Percentiles rank a stretch among this genome's conserved stretches.
phyloP scores from a whole-genome alignment of 2,113 vertebrate species.

The Galeopterus variegatus region DNA sequence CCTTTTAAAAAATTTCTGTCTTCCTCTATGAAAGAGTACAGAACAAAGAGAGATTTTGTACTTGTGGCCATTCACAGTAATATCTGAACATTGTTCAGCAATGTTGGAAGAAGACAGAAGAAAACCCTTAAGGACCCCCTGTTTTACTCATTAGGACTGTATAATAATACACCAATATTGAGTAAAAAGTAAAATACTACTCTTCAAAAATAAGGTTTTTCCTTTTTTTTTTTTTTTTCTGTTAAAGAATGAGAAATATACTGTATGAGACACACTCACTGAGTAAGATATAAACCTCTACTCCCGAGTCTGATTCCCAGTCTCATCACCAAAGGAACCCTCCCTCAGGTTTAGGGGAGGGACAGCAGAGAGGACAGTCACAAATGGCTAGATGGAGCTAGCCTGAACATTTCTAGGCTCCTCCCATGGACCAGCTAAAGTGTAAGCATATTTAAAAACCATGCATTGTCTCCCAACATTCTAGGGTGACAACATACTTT shows the following conservation, averaged over 20 bases:
- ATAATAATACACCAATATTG: slow-evolving; percentile 28
- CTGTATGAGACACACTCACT: not conserved
- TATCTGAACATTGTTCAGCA: not conserved
- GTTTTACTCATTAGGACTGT: slow-evolving; percentile 58
- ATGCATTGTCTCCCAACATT: not conserved
- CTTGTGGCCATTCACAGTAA: not conserved
- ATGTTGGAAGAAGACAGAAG: not conserved
- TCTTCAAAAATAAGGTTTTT: slow-evolving; percentile 45
- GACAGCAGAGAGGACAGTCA: not conserved
- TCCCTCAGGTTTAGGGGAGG: not conserved
- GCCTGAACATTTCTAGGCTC: not conserved
- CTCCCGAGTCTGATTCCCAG: not conserved
- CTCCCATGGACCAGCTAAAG: not conserved
- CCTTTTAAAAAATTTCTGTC: slow-evolving; percentile 40
- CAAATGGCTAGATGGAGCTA: not conserved
- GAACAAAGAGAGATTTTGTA: slow-evolving; percentile 79
- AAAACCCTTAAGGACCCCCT: not conserved
- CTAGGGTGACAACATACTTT: not conserved
- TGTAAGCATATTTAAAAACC: not conserved
- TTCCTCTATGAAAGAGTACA: slow-evolving; percentile 40
- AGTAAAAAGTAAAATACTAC: slow-evolving; percentile 39
- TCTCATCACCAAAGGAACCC: not conserved
- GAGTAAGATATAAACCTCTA: not conserved
- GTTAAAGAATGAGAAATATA: not conserved
- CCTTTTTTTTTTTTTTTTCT: not conserved